A percentile compares a stretch with the other conserved stretches of the same genome.
Evolutionary conservation across 2,113 vertebrate genomes (phyloP).

Genomic region (Heterotilapia buettikoferi): DNA sequence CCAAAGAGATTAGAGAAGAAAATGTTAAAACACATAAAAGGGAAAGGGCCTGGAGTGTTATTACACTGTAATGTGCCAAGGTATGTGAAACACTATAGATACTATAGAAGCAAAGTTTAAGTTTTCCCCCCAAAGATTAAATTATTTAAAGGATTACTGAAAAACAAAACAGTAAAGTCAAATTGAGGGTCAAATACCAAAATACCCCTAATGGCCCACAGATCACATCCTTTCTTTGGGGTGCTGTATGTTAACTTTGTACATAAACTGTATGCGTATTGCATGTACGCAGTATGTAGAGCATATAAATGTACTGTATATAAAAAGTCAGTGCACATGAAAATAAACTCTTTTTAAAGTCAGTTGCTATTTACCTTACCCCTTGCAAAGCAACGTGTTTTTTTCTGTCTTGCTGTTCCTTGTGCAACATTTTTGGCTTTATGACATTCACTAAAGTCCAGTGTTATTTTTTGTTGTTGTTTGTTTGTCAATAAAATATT

Average conservation of each 20-base stretch:
- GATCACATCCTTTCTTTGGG: neutral
- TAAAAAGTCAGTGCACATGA: neutral
- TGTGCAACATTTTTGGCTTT: neutral
- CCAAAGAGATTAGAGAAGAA: conserved; percentile 34
- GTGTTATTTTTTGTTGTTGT: neutral
- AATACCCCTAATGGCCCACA: neutral
- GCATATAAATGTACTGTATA: neutral
- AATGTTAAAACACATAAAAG: neutral
- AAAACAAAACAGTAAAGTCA: conserved; percentile 2
- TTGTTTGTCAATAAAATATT: conserved; percentile 8
- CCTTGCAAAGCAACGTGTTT: neutral
- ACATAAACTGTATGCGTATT: neutral
- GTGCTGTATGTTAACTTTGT: neutral
- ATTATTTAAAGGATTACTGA: neutral
- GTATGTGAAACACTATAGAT: neutral
- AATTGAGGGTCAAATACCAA: conserved; percentile 33
- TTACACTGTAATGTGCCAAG: neutral
- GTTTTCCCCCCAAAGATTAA: neutral
- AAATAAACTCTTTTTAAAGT: neutral
- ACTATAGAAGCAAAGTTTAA: neutral
- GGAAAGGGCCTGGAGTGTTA: conserved; percentile 1
- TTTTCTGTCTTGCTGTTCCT: neutral
- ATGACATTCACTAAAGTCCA: neutral
- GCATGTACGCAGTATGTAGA: neutral
- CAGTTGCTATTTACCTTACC: neutral